Evolutionary conservation across 1,140 invertebrate genomes (phyloP).

Genomic region (Uloborus diversus): DNA sequence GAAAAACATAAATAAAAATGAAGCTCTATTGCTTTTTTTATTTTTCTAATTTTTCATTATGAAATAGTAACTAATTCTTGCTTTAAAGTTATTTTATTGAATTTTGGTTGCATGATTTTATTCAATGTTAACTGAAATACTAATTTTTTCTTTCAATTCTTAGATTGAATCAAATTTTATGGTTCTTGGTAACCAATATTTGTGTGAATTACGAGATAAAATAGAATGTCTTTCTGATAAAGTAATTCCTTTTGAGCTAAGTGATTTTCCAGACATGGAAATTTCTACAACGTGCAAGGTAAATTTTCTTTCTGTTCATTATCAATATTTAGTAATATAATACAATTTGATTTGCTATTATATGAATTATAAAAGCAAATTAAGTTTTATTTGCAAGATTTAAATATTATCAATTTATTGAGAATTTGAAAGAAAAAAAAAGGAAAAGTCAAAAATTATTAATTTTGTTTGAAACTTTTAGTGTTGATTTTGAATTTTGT

Average conservation of each 20-base stretch:
- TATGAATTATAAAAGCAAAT: not conserved
- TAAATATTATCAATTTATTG: not conserved
- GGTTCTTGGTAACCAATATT: conserved; percentile 72
- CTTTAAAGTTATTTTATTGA: no score
- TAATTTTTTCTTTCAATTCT: no score
- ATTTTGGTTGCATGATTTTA: no score
- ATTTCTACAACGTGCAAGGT: conserved; percentile 68
- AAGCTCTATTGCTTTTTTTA: no score
- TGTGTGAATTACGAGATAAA: conserved; percentile 74
- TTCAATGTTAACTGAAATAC: no score
- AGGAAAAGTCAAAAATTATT: not conserved
- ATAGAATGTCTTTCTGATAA: conserved; percentile 76
- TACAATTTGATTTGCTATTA: not conserved
- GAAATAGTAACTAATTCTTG: no score
- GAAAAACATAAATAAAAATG: no score
- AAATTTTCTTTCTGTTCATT: conserved; percentile 41
- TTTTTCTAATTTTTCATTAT: no score
- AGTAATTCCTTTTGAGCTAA: conserved; percentile 72
- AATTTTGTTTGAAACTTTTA: not conserved
- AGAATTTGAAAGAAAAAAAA: not conserved
- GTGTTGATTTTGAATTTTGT: no score
- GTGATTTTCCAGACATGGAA: conserved; percentile 68
- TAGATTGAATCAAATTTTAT: conserved; percentile 68
- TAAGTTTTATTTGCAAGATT: not conserved
- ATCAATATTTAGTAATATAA: not conserved